Evolutionary conservation across 2,113 vertebrate genomes (phyloP), one percentile per base, ranked within the genome.

Genomic region (Mustela lutreola): DNA sequence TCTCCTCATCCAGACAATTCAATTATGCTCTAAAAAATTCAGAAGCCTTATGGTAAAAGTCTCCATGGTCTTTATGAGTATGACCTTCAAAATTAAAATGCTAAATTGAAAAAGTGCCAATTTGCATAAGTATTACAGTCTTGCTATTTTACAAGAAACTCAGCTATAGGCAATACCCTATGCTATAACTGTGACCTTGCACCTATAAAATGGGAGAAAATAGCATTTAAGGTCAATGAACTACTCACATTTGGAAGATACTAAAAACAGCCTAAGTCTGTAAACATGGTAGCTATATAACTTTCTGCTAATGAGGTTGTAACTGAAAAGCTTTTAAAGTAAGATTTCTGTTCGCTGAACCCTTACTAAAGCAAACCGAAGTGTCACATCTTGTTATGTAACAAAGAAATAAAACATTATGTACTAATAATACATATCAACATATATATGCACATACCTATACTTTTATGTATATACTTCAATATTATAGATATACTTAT

Each of bases 91-190:
- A 97, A 87, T 96, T 94, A 97, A 89, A 95, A 94, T 81, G 79
- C 26, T 85, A 98, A 94, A 79, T 84, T 97, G 12, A 58, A 81
- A 97, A 94, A 53, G 19, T 79, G 14, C 6, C 85, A 73, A 95
- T 98, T 97, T 97, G 48, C 91, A 96, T 96, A 97, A 94, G 94
- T 79, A 95, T 53, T 95, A 33, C 56, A 65, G 22, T 76, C 93
- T 97, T 90, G 65, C 53, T 95, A 96, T 97, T 95, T 94, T 94
- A 94, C 62, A 97, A 89, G 71, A 67, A 94, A 89, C 24, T 81
- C 39, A 39, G 24, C n/a, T 71, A 82, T 89, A 56, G 42, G 33
- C 36, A 92, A 63, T 82, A 91, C 76, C 42, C 93, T 75, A 48
- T 75, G 39, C 42, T 93, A 24, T 67, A 94, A 70, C 60, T 91